phyloP scores from a whole-genome alignment of 2,113 vertebrate genomes.

The Planiliza haematocheilus region DNA sequence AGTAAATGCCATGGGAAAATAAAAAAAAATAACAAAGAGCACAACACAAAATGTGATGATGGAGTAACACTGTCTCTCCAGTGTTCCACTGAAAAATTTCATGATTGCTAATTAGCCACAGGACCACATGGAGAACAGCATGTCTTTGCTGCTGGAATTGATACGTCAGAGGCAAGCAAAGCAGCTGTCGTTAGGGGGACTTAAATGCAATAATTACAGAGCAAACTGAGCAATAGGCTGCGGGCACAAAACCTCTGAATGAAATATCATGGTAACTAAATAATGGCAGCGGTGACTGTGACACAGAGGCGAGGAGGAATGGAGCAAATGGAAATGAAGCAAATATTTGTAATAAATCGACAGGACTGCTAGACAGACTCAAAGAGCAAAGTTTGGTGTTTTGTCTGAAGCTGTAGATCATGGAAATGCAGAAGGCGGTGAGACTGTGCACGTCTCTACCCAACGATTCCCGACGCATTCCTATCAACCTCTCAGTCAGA shows the following conservation, averaged over 20 bases:
- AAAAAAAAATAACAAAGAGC: neutral
- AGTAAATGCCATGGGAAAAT: neutral
- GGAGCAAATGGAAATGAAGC: neutral
- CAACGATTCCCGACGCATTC: neutral
- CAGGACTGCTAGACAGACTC: neutral
- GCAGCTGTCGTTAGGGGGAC: constrained; percentile 47
- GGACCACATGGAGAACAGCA: constrained; percentile 59
- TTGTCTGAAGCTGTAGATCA: neutral
- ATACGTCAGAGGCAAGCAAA: constrained; percentile 51
- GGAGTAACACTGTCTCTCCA: constrained; percentile 47
- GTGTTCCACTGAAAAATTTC: constrained; percentile 39
- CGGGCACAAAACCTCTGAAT: constrained; percentile 20
- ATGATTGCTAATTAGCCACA: constrained; percentile 65
- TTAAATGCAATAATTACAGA: constrained; percentile 56
- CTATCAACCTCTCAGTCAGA: neutral
- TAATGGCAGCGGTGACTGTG: neutral
- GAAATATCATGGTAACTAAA: constrained; percentile 4
- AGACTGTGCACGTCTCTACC: rapidly evolving
- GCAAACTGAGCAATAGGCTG: constrained; percentile 21
- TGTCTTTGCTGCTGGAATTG: constrained; percentile 55
- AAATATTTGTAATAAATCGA: constrained; percentile 1
- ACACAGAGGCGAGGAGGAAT: neutral
- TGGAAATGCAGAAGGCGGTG: neutral
- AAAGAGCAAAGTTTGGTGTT: neutral
- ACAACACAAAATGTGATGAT: constrained; percentile 37